Percentiles rank a stretch among this genome's conserved stretches.
Conservation (phyloP, 1,140 invertebrate species). For the Maniola jurtina region DNA sequence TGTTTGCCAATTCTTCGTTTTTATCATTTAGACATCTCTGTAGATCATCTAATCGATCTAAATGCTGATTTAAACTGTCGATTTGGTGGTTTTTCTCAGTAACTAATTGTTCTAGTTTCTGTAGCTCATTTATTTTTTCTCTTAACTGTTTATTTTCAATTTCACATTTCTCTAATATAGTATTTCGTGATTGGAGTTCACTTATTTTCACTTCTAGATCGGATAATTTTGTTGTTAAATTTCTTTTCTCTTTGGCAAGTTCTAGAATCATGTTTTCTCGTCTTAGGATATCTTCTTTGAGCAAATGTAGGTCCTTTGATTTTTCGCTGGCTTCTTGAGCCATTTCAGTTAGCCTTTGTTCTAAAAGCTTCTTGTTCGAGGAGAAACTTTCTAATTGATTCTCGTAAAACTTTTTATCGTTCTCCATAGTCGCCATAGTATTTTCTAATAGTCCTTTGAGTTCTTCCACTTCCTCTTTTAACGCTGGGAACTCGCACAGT, state of each 20-base stretch:
- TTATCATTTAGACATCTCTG: slow-evolving; percentile 72
- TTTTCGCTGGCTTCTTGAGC: slow-evolving; percentile 79
- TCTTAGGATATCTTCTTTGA: slow-evolving; percentile 79
- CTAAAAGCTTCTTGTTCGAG: slow-evolving; percentile 78
- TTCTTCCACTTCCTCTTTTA: slow-evolving; percentile 80
- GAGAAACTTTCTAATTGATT: slow-evolving; percentile 78
- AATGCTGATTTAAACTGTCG: slow-evolving; percentile 74
- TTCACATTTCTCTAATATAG: slow-evolving; percentile 52
- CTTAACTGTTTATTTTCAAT: slow-evolving; percentile 63
- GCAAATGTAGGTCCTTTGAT: slow-evolving; percentile 79
- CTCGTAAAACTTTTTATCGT: slow-evolving; percentile 81
- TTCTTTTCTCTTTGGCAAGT: slow-evolving; percentile 80
- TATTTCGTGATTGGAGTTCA: slow-evolving; percentile 61
- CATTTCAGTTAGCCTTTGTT: slow-evolving; percentile 79
- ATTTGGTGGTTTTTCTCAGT: slow-evolving; percentile 78
- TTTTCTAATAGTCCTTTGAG: slow-evolving; percentile 78
- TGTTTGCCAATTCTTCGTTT: slow-evolving; percentile 65
- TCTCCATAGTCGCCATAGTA: slow-evolving; percentile 76
- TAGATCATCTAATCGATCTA: slow-evolving; percentile 72
- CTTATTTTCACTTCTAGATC: slow-evolving; percentile 68
- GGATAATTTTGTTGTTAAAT: slow-evolving; percentile 70
- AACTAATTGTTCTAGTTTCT: slow-evolving; percentile 69
- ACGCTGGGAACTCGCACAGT: slow-evolving; percentile 76
- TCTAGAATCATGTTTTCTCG: slow-evolving; percentile 82
- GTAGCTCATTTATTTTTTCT: slow-evolving; percentile 62